Conservation (phyloP, 2,113 vertebrate genomes). For the Microtus richardsoni region DNA sequence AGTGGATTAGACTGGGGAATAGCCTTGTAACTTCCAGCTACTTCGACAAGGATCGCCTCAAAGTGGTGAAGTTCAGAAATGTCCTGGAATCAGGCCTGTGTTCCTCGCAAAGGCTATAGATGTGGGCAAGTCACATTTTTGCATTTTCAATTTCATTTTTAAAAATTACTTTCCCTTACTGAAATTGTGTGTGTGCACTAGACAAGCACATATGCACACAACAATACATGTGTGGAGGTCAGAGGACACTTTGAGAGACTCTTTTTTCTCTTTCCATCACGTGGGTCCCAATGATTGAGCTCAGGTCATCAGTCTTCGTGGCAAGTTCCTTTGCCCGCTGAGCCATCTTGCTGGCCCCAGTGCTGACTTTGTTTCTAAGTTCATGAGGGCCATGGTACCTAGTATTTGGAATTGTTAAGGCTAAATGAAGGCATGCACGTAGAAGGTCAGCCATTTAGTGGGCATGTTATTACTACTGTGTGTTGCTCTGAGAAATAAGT, state of each 20-base stretch:
- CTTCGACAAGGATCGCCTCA: neutral
- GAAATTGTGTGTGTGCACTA: neutral
- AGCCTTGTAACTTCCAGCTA: neutral
- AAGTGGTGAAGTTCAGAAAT: neutral
- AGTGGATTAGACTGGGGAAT: neutral
- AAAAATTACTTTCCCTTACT: neutral
- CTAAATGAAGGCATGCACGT: neutral
- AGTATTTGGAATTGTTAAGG: neutral
- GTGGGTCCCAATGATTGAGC: neutral
- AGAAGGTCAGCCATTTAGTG: neutral
- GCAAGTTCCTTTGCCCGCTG: neutral
- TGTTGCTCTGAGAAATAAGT: slow-evolving; percentile 43
- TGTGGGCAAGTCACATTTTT: neutral
- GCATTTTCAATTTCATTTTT: neutral
- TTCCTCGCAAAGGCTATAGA: neutral
- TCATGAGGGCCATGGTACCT: neutral
- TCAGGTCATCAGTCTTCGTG: neutral
- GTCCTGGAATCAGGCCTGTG: neutral
- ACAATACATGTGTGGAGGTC: neutral
- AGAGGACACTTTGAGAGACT: neutral
- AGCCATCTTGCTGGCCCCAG: neutral
- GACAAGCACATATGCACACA: too few relatives aligned
- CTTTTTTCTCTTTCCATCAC: neutral
- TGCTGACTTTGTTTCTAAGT: neutral
- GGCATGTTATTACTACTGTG: neutral